These are phyloP conservation scores for Gobiocypris rarus DNA, from an alignment of 2,113 vertebrate genomes.

Conservation along the genomic window DNA sequence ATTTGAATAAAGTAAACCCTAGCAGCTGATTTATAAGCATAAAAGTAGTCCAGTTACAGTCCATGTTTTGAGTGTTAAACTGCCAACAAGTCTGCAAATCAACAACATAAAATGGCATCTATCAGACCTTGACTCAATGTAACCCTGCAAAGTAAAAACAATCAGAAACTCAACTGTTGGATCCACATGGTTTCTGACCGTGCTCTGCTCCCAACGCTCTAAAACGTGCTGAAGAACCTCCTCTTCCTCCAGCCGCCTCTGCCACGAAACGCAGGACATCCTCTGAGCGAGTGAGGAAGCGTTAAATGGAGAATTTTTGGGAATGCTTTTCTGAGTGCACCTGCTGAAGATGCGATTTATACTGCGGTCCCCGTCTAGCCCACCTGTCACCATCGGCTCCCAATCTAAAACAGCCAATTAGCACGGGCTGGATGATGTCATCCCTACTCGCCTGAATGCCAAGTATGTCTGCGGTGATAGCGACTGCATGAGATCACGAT, in stretches of 20 bases:
- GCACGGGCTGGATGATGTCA: constrained; percentile 67
- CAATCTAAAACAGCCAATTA: constrained; percentile 62
- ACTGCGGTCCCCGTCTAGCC: constrained; percentile 16
- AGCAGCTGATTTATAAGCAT: background rate
- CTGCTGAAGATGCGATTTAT: constrained; percentile 44
- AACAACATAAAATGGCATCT: background rate
- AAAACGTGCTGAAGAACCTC: constrained; percentile 67
- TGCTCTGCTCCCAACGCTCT: constrained; percentile 73
- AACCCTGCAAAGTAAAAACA: constrained; percentile 25
- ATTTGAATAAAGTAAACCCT: background rate
- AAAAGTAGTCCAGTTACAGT: background rate
- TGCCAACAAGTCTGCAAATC: background rate
- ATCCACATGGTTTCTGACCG: constrained; percentile 69
- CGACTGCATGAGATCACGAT: constrained; percentile 43
- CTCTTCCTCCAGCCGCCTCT: constrained; percentile 67
- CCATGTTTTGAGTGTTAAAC: background rate
- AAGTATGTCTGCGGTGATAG: constrained; percentile 30
- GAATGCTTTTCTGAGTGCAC: constrained; percentile 44
- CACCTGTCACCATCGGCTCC: constrained; percentile 57
- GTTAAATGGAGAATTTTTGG: background rate
- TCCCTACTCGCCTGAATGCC: constrained; percentile 48
- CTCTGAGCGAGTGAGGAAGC: constrained; percentile 32
- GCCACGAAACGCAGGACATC: constrained; percentile 73
- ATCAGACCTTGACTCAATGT: background rate
- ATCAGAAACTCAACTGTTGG: constrained; percentile 76